These are phyloP conservation scores for Telmatochromis brachygnathus DNA, from an alignment of 2,113 vertebrate genomes.

Conservation along the genomic window DNA sequence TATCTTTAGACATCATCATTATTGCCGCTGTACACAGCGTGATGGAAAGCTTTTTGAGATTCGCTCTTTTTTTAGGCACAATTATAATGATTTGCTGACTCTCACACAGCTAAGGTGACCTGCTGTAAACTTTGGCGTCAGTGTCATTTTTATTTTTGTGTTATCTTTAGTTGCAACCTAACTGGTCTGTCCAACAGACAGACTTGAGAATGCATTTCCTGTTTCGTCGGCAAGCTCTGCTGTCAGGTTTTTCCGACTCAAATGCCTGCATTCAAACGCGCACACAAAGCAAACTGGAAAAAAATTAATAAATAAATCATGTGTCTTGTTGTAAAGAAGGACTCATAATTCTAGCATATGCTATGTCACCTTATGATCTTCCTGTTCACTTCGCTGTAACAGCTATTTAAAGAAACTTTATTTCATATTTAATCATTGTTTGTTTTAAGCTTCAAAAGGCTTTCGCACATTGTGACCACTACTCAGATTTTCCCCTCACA, in stretches of 20 bases:
- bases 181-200: not conserved
- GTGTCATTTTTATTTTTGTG: not conserved
- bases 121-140: not conserved
- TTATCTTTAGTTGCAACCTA: not conserved
- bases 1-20: constrained; percentile 1
- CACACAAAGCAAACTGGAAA: not conserved
- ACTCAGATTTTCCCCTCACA: not conserved
- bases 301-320: rapidly evolving
- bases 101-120: not conserved
- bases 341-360: not conserved
- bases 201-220: not conserved
- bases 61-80: not conserved
- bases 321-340: not conserved
- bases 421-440: not conserved
- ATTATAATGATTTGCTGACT: not conserved
- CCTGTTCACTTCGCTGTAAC: not conserved
- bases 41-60: not conserved
- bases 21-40: not conserved
- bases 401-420: not conserved
- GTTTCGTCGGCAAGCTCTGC: not conserved
- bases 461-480: not conserved
- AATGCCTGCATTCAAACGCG: not conserved
- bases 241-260: not conserved
- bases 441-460: not conserved
- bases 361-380: not conserved